Evolutionary conservation across 2,797 vertebrate species (phyloP), one percentile per base, ranked within the genome.

Genomic region (Huso huso): DNA sequence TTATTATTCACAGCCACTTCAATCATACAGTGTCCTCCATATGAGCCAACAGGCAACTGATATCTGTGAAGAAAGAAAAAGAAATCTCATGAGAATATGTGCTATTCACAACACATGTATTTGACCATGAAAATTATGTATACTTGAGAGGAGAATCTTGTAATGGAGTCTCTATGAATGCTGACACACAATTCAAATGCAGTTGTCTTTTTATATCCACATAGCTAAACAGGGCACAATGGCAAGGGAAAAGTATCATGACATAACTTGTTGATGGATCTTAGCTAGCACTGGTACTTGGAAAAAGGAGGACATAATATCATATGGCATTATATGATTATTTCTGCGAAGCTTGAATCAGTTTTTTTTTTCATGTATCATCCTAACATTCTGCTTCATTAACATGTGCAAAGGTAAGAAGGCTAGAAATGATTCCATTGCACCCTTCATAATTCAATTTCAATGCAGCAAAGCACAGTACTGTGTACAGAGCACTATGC

Each of bases 1-100:
- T 83, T 83, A 85, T 91, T 86, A 78, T 84, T 82, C 62, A 78
- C 81, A 70, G 80, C 76, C 76, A 95, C 87, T 91, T 94, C 89
- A 88, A 93, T 88, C 85, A 88, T 71, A 78, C 91, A 95, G 58
- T 79, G 75, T 64, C 84, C 79, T 75, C 77, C 81, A 68, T 82
- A 79, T 83, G 73, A 85, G 76, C 77, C 80, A 74, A 75, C 77
- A 69, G 91, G 85, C 70, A 93, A 75, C 73, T 74, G 69, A 74
- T 91, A 95, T 84, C 94, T 94, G 81, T 74, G 61, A 67, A 67
- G 57, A 81, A 80, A 74, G 72, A 75, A 83, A 77, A 49, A 63
- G 80, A 80, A 70, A 80, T 67, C 64, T 75, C 69, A 65, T 79
- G 79, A 81, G 68, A 74, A 78, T 75, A 76, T 80, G 68, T 69